Base-by-base conservation (phyloP, 2,888 invertebrate genomes). In the Drosophila longiperda region DNA sequence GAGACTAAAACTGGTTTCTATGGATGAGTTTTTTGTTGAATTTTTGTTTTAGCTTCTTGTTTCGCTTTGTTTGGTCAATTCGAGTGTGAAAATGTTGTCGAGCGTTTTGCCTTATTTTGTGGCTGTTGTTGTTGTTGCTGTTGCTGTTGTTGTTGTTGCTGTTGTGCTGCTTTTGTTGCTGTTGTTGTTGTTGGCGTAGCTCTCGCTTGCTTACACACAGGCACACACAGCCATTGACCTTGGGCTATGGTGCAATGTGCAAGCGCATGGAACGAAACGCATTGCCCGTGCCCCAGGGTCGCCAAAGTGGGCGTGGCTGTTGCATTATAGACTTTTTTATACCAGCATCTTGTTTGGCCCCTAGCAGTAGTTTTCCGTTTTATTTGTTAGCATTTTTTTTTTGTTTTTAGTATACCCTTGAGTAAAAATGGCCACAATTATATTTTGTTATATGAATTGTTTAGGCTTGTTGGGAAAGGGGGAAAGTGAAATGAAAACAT, bases 21-120 rank as follows among this genome's bases (percentile, higher is more conserved):
- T 40, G 72, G 45, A 54, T 65, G 49, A 12, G 65, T 20, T 45
- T 33, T 17, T 34, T 12, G 17, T 26, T 29, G 29, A 29, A 29
- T 29, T 29, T 29, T 29, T 55, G 55, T n/a, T 55, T 26, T n/a
- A 55, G 55, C 63, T 65, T 36, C 66, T 52, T 57, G 68, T 63
- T 76, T 61, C 70, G 71, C 77, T 82, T 73, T 90, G 89, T 87
- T 89, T 90, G 89, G 86, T 87, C 89, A 87, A 86, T 86, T 87
- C 87, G 90, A 90, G 87, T 87, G 87, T 87, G 89, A 87, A 87
- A 88, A 90, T 86, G 80, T 81, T 86, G 73, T 83, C 67, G 86
- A 78, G 87, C 84, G 70, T 69, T 70, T 78, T 69, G 79, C 73
- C 52, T 55, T 69, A 42, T 66, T 15, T 23, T 45, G 45, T 45